Evolutionary conservation across 2,797 vertebrate genomes (phyloP), one percentile per base, ranked within the genome.

Genomic region (Micromesistius poutassou): DNA sequence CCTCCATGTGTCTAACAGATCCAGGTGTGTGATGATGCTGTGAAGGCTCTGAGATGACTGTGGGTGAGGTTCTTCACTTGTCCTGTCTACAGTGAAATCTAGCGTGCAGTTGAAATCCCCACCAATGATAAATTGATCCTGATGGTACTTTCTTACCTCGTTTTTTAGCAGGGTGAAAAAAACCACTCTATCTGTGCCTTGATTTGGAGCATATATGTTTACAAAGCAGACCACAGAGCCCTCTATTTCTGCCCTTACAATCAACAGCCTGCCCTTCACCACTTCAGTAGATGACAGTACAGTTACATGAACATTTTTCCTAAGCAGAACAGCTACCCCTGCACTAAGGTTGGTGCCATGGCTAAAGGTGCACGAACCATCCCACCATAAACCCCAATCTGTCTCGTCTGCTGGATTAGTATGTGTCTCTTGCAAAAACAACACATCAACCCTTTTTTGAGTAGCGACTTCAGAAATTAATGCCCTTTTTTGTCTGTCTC

Each of bases 21-120:
- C 30, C 40, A 71, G 4, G 1, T 76, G 70, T 70, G 30, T 62
- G 1, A 42, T n/a, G 13, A 46, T 30, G 1, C 28, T 10, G 33
- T 22, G 55, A 12, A 77, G 25, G 33, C 5, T 30, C 19, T 3
- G 25, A 10, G 38, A 46, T 22, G 50, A 79, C 22, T 38, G 14
- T 30, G 33, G 30, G 12, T 76, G 42, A 5, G 42, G 74, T 31
- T 74, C 74, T 28, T 74, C 28, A 19, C 71, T 62, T 62, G 31
- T 81, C 14, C 77, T 74, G 28, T 81, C 74, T 22, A 73, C 12
- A 16, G 13, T 73, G 66, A 74, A 82, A 28, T 76, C 55, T 5
- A 46, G 19, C 1, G 55, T 76, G 8, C 35, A 78, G 31, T 76
- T 79, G n/a, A 72, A 75, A 22, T 75, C 76, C 2, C 76, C 70